A percentile compares a stretch with the other conserved stretches of the same genome.
Evolutionary conservation across 2,113 vertebrate genomes (phyloP).

Genomic region (Plotosus lineatus): DNA sequence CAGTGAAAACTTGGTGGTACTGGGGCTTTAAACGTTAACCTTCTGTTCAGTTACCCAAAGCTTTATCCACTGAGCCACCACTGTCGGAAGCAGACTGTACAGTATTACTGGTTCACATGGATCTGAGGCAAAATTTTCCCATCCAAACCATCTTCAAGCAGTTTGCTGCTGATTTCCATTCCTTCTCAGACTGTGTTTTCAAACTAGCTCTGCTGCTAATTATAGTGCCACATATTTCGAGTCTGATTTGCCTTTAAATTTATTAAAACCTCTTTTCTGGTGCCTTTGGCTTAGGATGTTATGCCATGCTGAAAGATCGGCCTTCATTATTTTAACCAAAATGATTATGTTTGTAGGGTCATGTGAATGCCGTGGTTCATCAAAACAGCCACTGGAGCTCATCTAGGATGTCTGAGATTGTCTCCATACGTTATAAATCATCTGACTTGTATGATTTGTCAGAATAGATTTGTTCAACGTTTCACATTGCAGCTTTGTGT

Average conservation of each 20-base stretch:
- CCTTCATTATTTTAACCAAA: slow-evolving; percentile 23
- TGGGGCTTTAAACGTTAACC: too few relatives aligned
- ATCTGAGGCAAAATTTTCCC: not conserved
- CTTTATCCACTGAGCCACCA: too few relatives aligned
- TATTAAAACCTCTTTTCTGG: slow-evolving; percentile 6
- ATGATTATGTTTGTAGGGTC: not conserved
- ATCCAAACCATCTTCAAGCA: not conserved
- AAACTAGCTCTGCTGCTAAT: not conserved
- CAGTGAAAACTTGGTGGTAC: too few relatives aligned
- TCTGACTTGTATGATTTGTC: not conserved
- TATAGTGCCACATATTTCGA: slow-evolving; percentile 1
- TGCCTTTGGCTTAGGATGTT: slow-evolving; percentile 3
- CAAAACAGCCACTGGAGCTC: slow-evolving; percentile 8
- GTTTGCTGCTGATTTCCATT: not conserved
- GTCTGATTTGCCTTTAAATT: not conserved
- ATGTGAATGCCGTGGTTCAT: not conserved
- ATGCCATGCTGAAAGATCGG: not conserved
- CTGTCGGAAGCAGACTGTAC: too few relatives aligned
- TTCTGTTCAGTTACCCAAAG: too few relatives aligned
- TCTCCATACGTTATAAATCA: not conserved
- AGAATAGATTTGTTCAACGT: not conserved
- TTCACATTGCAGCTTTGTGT: not conserved
- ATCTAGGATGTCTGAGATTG: slow-evolving; percentile 11
- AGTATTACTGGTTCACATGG: too few relatives aligned
- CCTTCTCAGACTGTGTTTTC: not conserved